These are phyloP conservation scores for Spodoptera exigua DNA, from an alignment of 2,888 invertebrate species.

Conservation along the genomic window DNA sequence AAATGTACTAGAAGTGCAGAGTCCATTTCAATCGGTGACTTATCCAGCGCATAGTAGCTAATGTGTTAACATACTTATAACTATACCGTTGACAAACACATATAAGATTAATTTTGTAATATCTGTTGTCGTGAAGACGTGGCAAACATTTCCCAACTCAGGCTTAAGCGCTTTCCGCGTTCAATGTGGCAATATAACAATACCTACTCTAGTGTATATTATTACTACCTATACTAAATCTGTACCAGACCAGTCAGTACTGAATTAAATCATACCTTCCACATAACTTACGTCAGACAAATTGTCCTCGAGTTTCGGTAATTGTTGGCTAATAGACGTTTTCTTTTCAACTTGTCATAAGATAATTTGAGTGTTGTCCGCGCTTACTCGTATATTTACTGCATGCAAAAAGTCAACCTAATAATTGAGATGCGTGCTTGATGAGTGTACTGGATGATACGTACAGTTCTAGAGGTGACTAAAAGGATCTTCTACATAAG, in stretches of 20 bases:
- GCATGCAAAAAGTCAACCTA: too few relatives aligned
- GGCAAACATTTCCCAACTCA: constrained; percentile 48
- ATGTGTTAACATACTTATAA: too few relatives aligned
- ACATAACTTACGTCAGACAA: constrained; percentile 5
- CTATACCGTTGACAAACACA: constrained; percentile 43
- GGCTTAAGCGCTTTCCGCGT: constrained; percentile 44
- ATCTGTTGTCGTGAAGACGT: constrained; percentile 41
- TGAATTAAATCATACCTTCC: constrained; percentile 1
- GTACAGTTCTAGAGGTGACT: too few relatives aligned
- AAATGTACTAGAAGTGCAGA: too few relatives aligned
- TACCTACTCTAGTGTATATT: constrained; percentile 11
- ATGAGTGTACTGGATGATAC: too few relatives aligned
- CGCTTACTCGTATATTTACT: too few relatives aligned
- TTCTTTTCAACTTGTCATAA: neutral
- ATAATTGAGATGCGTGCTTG: too few relatives aligned
- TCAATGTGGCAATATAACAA: constrained; percentile 39
- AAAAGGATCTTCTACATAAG: too few relatives aligned
- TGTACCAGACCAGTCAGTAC: constrained; percentile 1
- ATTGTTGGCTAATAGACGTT: constrained; percentile 17
- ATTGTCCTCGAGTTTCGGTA: constrained; percentile 17
- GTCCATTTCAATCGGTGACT: too few relatives aligned
- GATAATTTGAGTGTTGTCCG: neutral
- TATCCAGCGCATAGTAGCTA: too few relatives aligned
- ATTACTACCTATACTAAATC: constrained; percentile 6
- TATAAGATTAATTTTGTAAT: constrained; percentile 46